Conservation (phyloP, 2,113 vertebrate species). For the Carassius carassius region DNA sequence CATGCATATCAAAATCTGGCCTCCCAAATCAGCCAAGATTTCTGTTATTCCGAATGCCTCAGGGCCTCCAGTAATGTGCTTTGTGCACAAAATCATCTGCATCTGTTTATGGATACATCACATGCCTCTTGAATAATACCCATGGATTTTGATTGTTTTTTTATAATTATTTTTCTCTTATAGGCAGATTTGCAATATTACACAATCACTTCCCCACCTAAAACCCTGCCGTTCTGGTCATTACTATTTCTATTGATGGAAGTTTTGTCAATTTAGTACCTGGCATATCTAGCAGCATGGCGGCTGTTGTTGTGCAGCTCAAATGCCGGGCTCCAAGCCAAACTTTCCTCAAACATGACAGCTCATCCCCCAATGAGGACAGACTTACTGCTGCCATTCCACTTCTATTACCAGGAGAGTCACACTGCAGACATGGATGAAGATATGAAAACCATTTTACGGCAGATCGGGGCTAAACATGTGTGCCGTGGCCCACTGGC, state of each 20-base stretch:
- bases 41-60: conserved; percentile 62
- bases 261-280: conserved; percentile 38
- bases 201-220: neutral
- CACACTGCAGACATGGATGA: conserved; percentile 49
- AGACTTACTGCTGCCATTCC: conserved; percentile 67
- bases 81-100: conserved; percentile 62
- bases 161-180: conserved; percentile 36
- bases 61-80: conserved; percentile 64
- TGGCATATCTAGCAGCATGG: conserved; percentile 42
- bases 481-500: conserved; percentile 22
- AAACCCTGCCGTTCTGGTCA: conserved; percentile 46
- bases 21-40: conserved; percentile 63
- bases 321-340: conserved; percentile 63
- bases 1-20: conserved; percentile 63
- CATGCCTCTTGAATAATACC: conserved; percentile 56
- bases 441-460: conserved; percentile 58
- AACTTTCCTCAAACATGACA: conserved; percentile 66
- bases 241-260: conserved; percentile 37
- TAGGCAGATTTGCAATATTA: conserved; percentile 37
- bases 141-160: conserved; percentile 37
- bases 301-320: conserved; percentile 61
- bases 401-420: conserved; percentile 60
- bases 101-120: conserved; percentile 67
- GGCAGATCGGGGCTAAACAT: conserved; percentile 37
- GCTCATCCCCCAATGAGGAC: conserved; percentile 63